Base-by-base conservation (phyloP, 2,888 invertebrate species). In the Campoplex capitator region DNA sequence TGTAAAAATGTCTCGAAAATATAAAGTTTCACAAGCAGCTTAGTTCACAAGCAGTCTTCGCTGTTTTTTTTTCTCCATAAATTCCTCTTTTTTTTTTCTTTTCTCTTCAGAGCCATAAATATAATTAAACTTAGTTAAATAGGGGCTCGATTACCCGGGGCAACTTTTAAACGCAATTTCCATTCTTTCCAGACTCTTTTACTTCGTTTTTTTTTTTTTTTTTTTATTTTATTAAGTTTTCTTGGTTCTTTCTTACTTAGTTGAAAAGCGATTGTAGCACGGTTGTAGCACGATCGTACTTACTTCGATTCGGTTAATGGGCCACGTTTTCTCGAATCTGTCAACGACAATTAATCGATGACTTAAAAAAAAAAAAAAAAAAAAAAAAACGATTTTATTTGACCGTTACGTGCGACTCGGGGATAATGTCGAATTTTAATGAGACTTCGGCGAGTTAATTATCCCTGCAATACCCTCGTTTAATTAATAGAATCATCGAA, bases 131-230 rank as follows among this genome's bases (percentile, higher is more conserved):
- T 65, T 45, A 54, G 76, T 84, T 67, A 74, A 80, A 80, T 62
- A 77, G 62, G 71, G n/a, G 79, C 75, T 74, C 76, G 80, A 73
- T 87, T 78, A 70, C 82, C 71, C 28, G 58, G 45, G 76, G 79
- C 87, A 67, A 83, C 85, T 79, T 67, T 76, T 32, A 42, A 75
- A 71, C 65, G 38, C 76, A 67, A 84, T 86, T 70, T 82, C 76
- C 78, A 48, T 84, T 71, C 56, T 32, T 78, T 56, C 42, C 54
- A 58, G 56, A 38, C 74, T 51, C 65, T 35, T 62, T n/a, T 23
- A 38, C 32, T 62, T 77, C 38, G 3, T 58, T 56, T 38, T 32
- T 13, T 42, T 71, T 42, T 74, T 54, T 65, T n/a, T 3, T 16
- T 42, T 38, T 45, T 23, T 62, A 38, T 35, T 76, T 70, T 58